Percentiles rank a stretch among this genome's conserved stretches.
phyloP scores from a whole-genome alignment of 2,113 vertebrate species.

The Myodes glareolus region DNA sequence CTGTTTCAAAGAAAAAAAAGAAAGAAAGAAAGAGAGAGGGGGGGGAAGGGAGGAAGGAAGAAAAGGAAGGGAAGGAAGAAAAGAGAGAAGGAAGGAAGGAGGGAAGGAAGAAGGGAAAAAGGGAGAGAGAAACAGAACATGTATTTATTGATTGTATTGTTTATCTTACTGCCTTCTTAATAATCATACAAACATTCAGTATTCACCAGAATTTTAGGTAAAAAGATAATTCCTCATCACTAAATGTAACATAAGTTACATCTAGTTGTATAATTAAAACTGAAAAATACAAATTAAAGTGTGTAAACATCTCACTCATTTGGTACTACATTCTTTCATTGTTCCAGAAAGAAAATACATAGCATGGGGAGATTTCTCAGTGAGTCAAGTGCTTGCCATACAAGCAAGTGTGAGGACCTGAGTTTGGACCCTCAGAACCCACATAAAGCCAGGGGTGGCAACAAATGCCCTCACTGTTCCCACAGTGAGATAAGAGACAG shows the following conservation, averaged over 20 bases:
- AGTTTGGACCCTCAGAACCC: not conserved
- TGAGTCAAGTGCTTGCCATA: no score
- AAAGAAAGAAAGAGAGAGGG: not conserved
- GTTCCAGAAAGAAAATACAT: not conserved
- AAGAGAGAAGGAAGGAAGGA: no score
- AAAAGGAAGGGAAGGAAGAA: no score
- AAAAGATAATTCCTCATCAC: constrained; percentile 15
- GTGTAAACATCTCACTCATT: constrained; percentile 3
- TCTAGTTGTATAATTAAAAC: not conserved
- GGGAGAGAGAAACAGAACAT: not conserved
- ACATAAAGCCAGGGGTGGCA: not conserved
- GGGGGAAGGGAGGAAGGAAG: not conserved
- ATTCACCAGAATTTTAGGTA: not conserved
- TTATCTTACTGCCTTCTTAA: not conserved
- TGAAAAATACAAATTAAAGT: constrained; percentile 35
- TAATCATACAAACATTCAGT: not conserved
- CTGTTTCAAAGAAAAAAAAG: not conserved
- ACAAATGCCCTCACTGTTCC: not conserved
- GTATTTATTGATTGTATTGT: not conserved
- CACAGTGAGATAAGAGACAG: not conserved
- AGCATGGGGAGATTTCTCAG: no score
- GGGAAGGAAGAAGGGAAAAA: no score
- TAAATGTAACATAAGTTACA: not conserved
- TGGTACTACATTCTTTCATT: not conserved
- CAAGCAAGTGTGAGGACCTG: not conserved